Percentiles rank a stretch among this genome's conserved stretches.
phyloP scores from a whole-genome alignment of 2,888 invertebrate genomes.

The Sceliomorpha sp. region DNA sequence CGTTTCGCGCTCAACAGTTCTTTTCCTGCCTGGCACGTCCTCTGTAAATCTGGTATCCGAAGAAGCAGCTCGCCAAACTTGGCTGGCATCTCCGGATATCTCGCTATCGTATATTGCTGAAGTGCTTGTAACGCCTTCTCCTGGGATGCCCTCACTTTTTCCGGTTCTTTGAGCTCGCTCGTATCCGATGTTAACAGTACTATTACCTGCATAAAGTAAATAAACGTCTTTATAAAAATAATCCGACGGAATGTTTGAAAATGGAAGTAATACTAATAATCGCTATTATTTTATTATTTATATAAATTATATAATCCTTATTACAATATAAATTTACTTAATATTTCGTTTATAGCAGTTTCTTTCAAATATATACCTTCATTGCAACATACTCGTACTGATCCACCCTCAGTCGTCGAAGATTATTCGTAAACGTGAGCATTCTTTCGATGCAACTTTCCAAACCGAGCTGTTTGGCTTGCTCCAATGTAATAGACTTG shows the following conservation, averaged over 20 bases:
- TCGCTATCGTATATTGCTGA: slow-evolving; percentile 93
- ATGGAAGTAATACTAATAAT: no score
- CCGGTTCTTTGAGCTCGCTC: slow-evolving; percentile 94
- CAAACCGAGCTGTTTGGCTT: slow-evolving; percentile 87
- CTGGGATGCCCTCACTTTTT: slow-evolving; percentile 95
- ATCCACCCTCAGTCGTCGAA: slow-evolving; percentile 93
- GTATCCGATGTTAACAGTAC: slow-evolving; percentile 85
- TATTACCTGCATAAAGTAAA: slow-evolving; percentile 68
- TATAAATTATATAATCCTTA: no score
- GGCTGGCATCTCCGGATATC: slow-evolving; percentile 95
- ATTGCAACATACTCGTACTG: slow-evolving; percentile 98
- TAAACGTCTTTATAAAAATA: slow-evolving; percentile 1
- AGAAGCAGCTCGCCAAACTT: slow-evolving; percentile 97
- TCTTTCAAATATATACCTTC: no score
- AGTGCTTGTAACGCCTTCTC: slow-evolving; percentile 96
- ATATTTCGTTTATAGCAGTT: no score
- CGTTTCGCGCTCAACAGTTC: slow-evolving; percentile 94
- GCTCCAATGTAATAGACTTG: slow-evolving; percentile 84
- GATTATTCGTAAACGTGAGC: slow-evolving; percentile 96
- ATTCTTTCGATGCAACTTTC: slow-evolving; percentile 95
- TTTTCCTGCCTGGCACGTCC: slow-evolving; percentile 97
- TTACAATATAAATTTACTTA: no score
- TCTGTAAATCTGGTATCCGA: slow-evolving; percentile 95
- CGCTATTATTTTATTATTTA: no score
- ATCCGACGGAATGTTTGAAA: slow-evolving; percentile 1